Evolutionary conservation across 1,140 invertebrate genomes (phyloP), one percentile per base, ranked within the genome.

Genomic region (Formica exsecta): DNA sequence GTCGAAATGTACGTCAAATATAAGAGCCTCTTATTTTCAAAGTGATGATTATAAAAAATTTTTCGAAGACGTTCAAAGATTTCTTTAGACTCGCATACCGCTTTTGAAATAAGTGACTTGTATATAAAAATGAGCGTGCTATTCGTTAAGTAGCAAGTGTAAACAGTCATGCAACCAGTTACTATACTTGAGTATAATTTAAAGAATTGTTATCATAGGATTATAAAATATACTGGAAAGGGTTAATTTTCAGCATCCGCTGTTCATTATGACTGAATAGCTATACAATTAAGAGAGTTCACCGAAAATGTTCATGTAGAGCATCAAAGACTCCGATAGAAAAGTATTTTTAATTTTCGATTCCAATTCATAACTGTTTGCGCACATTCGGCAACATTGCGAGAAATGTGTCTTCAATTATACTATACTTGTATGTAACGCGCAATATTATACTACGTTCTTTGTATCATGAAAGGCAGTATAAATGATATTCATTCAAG

Each of bases 301-400:
- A 38, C 22, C 16, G 9, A n/a, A 41, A 59, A 71, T 68, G 32
- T 74, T 51, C 13, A 29, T 25, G 8, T 44, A 86, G 51, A 66
- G 44, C n/a, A n/a, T 81, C 29, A 70, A 70, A 38, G 71, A 87
- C 74, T 85, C 44, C 22, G n/a, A 81, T 74, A 51, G 54, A 48
- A 62, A 85, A 89, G 77, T 89, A 85, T 81, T 89, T 85, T 76
- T 85, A 87, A 73, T 81, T 85, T 11, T 54, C 62, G 59, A 90
- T 90, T 89, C 77, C 77, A 90, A 32, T 80, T 54, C 25, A 22
- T 75, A 74, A 41, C 6, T 38, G 9, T 87, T 87, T 25, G 59
- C 54, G 29, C 16, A n/a, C n/a, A n/a, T n/a, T n/a, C n/a, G n/a
- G n/a, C n/a, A n/a, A 61, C 29, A 48, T 68, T 38, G 32, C 16